Conservation (phyloP, 2,113 vertebrate species). For the Myodes glareolus region DNA sequence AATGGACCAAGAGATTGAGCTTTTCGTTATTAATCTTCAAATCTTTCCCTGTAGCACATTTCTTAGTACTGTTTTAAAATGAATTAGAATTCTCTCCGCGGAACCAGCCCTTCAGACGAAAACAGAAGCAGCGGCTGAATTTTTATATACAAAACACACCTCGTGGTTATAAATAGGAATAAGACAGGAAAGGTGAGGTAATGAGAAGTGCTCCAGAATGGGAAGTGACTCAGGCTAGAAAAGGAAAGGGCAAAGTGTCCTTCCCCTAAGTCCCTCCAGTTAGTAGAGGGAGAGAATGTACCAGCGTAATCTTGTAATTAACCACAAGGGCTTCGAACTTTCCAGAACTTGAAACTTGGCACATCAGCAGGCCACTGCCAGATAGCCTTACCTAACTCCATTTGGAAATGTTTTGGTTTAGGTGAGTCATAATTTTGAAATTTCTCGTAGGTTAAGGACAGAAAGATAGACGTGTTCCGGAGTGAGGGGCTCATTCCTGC, state of each 20-base stretch:
- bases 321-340: background rate
- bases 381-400: background rate
- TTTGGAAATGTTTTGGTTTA: background rate
- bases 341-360: background rate
- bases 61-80: background rate
- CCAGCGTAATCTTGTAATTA: background rate
- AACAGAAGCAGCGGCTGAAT: background rate
- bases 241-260: background rate
- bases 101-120: background rate
- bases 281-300: background rate
- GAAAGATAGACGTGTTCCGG: background rate
- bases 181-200: constrained; percentile 64
- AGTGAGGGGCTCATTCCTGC: background rate
- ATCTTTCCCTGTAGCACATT: background rate
- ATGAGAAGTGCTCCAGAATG: constrained; percentile 59
- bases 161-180: constrained; percentile 58
- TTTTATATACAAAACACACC: constrained; percentile 30
- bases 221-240: constrained; percentile 51
- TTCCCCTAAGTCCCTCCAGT: background rate
- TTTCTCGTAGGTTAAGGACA: background rate
- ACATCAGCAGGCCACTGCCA: background rate
- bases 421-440: background rate
- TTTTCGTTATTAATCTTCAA: background rate
- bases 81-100: background rate
- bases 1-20: background rate